Conservation (phyloP, 1,140 invertebrate genomes). For the Drosophila tani region DNA sequence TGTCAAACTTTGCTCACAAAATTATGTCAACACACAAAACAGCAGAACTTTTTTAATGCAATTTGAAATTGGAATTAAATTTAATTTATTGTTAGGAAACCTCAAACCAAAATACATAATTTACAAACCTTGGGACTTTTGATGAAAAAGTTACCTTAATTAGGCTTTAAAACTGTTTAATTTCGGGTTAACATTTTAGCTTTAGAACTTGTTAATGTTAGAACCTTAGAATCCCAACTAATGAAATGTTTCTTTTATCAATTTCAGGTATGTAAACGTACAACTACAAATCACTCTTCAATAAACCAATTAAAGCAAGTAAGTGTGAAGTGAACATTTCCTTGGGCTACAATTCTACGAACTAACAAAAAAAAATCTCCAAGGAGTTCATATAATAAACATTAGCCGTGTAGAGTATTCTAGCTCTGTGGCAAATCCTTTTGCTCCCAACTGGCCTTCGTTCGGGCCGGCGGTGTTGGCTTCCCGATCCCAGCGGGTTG, state of each 20-base stretch:
- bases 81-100: neutral
- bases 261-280: constrained; percentile 29
- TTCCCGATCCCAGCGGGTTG: constrained; percentile 38
- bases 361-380: neutral
- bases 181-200: neutral
- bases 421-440: constrained; percentile 12
- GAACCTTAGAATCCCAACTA: neutral
- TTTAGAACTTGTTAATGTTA: neutral
- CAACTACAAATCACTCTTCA: neutral
- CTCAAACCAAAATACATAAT: neutral
- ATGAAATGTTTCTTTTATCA: neutral
- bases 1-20: neutral
- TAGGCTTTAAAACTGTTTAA: too few species aligned
- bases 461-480: neutral
- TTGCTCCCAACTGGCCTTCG: neutral
- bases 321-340: constrained; percentile 21
- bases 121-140: too few species aligned
- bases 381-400: constrained; percentile 16
- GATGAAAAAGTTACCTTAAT: too few species aligned
- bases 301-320: constrained; percentile 7
- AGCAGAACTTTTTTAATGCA: neutral
- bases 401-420: constrained; percentile 10
- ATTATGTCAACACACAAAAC: neutral
- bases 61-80: neutral
- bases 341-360: neutral